Evolutionary conservation across 2,888 invertebrate species (phyloP), one percentile per base, ranked within the genome.

Genomic region (Rhingia campestris): DNA sequence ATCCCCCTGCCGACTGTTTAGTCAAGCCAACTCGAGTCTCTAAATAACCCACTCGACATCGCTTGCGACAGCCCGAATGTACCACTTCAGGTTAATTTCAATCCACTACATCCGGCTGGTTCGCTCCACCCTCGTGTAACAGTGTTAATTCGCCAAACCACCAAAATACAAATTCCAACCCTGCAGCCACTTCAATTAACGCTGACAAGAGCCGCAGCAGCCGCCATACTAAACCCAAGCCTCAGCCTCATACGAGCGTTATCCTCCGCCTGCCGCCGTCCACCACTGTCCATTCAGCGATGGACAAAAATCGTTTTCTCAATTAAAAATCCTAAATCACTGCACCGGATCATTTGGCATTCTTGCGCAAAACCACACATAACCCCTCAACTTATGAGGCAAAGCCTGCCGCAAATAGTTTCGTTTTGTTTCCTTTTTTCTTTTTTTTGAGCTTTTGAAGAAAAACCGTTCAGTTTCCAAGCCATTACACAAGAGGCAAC

Each of bases 261-360:
- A 2, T 22, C 22, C 22, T 22, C 22, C 22, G 22, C 22, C 22
- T 22, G 22, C 22, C 22, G 22, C 22, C 22, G 22, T 22, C 22
- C 22, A 22, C 22, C 22, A 2, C 22, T 22, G 22, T 49, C 45
- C 37, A 37, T 39, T 59, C 30, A 56, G 67, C 47, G 39, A 61
- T 73, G 41, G 12, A 74, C 10, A 59, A 53, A 74, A 76, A 76
- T 72, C 72, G 53, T 81, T 81, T 80, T 75, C 58, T 76, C 72
- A 81, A 77, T 77, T 81, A 81, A 77, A 77, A 81, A 67, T 81
- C 77, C 72, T 76, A 72, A 81, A 81, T 76, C 81, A 76, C 47
- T 67, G 54, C 77, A 76, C 47, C 61, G 72, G 12, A 76, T 72
- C 72, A 72, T 56, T 76, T 72, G 72, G 61, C 49, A 81, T 81